Evolutionary conservation across 92 coral and sea anemone genomes (phyloP).

Genomic region (Parazoanthus atlanticus): DNA sequence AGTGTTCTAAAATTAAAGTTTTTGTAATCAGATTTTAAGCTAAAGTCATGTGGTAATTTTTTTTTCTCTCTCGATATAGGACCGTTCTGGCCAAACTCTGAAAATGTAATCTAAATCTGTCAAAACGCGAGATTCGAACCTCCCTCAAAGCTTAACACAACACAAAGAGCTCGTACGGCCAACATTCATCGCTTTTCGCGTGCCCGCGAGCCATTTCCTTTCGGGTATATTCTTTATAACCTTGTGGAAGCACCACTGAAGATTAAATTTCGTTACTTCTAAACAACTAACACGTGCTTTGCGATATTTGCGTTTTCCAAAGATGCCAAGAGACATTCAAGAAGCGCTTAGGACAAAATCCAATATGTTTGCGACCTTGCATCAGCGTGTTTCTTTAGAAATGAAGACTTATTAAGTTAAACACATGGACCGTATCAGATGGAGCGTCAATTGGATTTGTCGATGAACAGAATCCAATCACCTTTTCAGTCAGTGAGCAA

Average conservation of each 20-base stretch:
- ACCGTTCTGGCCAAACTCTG: too few relatives aligned
- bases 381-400: neutral
- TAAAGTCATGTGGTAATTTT: neutral
- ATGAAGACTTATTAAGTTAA: neutral
- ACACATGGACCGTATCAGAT: neutral
- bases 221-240: neutral
- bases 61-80: neutral
- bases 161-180: neutral
- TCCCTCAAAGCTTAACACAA: neutral
- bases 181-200: neutral
- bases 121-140: neutral
- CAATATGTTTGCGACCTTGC: conserved; percentile 9
- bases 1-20: neutral
- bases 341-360: neutral
- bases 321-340: neutral
- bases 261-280: neutral
- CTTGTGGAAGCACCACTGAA: neutral
- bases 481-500: neutral
- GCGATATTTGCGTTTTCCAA: neutral
- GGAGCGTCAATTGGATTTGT: conserved; percentile 6
- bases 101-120: too few relatives aligned
- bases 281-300: neutral
- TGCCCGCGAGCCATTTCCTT: too few relatives aligned
- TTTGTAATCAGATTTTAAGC: neutral
- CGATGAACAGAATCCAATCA: conserved; percentile 1